These are phyloP conservation scores for Nemapogon koenigi DNA, from an alignment of 2,888 invertebrate species.

Conservation along the genomic window DNA sequence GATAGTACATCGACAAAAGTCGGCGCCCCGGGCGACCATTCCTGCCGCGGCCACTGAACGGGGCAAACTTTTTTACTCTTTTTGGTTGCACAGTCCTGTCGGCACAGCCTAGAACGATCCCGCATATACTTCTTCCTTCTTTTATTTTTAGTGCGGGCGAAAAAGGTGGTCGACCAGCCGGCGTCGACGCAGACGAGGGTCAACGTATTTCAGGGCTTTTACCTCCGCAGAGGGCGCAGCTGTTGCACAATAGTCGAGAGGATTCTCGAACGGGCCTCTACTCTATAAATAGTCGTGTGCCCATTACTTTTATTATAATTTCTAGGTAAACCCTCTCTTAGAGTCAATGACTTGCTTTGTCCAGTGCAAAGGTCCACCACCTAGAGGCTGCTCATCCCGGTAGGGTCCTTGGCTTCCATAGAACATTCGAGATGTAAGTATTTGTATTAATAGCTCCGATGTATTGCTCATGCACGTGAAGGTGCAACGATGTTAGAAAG, in stretches of 20 bases:
- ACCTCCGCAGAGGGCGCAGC: conserved; percentile 40
- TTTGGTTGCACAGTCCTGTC: conserved; percentile 32
- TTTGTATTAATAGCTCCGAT: too few species aligned
- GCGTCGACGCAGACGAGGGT: conserved; percentile 26
- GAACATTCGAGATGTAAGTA: too few species aligned
- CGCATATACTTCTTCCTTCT: conserved; percentile 41
- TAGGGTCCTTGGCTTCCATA: conserved; percentile 7
- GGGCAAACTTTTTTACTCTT: conserved; percentile 39
- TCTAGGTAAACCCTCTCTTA: conserved; percentile 1
- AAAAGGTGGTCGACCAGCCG: conserved; percentile 49
- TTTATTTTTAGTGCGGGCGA: conserved; percentile 53
- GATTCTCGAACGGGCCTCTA: conserved; percentile 3
- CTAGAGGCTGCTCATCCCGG: conserved; percentile 5
- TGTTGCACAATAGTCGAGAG: conserved; percentile 55
- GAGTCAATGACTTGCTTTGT: conserved; percentile 5
- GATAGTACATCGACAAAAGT: conserved; percentile 27
- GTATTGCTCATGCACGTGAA: too few species aligned
- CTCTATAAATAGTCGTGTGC: conserved; percentile 8
- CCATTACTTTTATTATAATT: neutral
- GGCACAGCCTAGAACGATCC: conserved; percentile 44
- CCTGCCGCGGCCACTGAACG: conserved; percentile 41
- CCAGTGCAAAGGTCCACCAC: conserved; percentile 6
- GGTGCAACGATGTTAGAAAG: too few species aligned
- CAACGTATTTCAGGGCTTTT: conserved; percentile 54
- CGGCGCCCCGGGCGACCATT: conserved; percentile 28